Base-by-base conservation (phyloP, 2,888 invertebrate species). In the Cerastis leucographa region DNA sequence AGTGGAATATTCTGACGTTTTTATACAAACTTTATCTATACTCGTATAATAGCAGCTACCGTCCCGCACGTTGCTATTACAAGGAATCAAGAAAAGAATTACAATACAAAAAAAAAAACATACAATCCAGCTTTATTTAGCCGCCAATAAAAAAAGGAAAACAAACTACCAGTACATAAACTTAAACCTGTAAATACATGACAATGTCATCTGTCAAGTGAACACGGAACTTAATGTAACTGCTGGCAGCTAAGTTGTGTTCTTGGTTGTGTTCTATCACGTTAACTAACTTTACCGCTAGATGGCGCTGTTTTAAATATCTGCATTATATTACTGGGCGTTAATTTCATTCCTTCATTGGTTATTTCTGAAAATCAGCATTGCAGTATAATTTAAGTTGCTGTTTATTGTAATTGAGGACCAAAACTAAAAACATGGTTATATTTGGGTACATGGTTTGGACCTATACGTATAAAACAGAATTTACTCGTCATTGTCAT, bases 151-250 rank as follows among this genome's bases (percentile, higher is more conserved):
- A 35, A 11, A 5, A 12, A 49, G 19, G 4, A 25, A 74, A 71
- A 71, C 25, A 29, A 54, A 40, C 2, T 40, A 19, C 0, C 8
- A 0, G 1, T 29, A 40, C 8, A 19, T 17, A 25, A 44, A 22
- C 14, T 40, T 22, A 61, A 66, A 25, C 22, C n/a, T 25, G n/a
- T 22, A 68, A 66, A 64, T 46, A 35, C 12, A 25, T 17, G 19
- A 68, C 64, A 81, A 40, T 70, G 87, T 29, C 88, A 86, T 85
- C 87, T 87, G 0, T 67, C 29, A 25, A 35, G 19, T 11, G 35
- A 0, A 42, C 0, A 7, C 8, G 46, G 72, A 83, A 87, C 85
- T 83, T 61, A 3, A 40, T 62, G 49, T 14, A 4, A 29, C 49
- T 40, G 6, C n/a, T n/a, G n/a, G n/a, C 1, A 67, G 29, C 40